Evolutionary conservation across 2,888 invertebrate genomes (phyloP).

Genomic region (Schizaphis graminum): DNA sequence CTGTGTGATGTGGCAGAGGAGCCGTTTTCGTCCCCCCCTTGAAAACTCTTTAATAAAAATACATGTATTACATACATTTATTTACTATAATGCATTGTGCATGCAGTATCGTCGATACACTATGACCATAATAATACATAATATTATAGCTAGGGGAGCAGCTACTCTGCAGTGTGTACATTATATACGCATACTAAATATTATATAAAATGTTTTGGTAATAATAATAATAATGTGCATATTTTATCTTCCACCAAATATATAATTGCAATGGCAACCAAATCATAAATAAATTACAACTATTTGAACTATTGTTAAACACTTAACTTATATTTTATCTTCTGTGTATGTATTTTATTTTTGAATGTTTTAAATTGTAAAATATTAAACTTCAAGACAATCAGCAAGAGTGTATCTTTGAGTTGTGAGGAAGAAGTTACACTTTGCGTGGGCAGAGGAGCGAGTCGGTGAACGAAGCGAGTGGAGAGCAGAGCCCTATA

Average conservation of each 20-base stretch:
- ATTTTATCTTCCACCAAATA: background rate
- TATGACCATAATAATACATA: background rate
- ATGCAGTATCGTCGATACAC: background rate
- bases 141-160: background rate
- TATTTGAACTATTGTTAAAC: too few species aligned
- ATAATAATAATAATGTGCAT: background rate
- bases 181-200: background rate
- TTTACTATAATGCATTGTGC: background rate
- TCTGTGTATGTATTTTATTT: too few species aligned
- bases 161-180: background rate
- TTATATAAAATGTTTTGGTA: background rate
- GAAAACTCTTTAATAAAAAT: background rate
- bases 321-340: background rate
- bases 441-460: background rate
- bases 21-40: background rate
- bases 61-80: background rate
- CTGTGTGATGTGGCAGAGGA: background rate
- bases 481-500: background rate
- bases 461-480: background rate
- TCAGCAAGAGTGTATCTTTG: background rate
- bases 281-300: background rate
- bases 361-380: background rate
- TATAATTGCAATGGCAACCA: background rate
- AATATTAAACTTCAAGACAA: background rate
- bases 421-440: background rate